These are phyloP conservation scores for Ariolimax columbianus DNA, from an alignment of 2,888 invertebrate genomes.

Conservation along the genomic window DNA sequence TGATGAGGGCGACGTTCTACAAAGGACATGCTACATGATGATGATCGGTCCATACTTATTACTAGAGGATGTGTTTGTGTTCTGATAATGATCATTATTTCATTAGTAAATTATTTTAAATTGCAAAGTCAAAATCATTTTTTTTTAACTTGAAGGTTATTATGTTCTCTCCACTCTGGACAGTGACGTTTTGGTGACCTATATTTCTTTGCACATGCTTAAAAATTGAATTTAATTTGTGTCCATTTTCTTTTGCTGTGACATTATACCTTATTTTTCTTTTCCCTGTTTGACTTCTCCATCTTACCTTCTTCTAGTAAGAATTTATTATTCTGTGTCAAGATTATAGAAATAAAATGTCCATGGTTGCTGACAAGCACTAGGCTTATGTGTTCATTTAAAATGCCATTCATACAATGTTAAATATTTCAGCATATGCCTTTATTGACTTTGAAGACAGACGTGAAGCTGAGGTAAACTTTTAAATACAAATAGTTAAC, in stretches of 20 bases:
- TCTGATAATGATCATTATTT: no score
- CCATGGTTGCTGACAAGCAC: neutral
- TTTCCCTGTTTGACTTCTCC: neutral
- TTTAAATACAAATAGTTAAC: neutral
- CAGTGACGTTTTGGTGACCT: no score
- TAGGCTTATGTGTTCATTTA: neutral
- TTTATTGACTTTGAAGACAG: conserved; percentile 80
- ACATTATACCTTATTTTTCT: neutral
- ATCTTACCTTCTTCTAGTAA: neutral
- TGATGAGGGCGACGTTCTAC: no score
- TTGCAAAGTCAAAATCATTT: no score
- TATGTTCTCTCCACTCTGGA: no score
- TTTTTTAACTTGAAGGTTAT: no score
- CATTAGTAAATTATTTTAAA: no score
- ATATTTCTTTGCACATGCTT: no score
- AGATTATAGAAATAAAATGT: neutral
- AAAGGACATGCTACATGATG: no score
- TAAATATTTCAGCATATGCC: conserved; percentile 76
- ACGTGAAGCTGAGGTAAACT: conserved; percentile 79
- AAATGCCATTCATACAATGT: neutral
- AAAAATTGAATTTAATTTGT: no score
- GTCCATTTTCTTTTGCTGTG: neutral
- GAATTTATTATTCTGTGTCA: neutral
- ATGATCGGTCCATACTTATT: no score
- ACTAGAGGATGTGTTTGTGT: no score